Percentiles rank a stretch among this genome's conserved stretches.
Conservation (phyloP, 1,140 invertebrate species). For the Panonychus citri region DNA sequence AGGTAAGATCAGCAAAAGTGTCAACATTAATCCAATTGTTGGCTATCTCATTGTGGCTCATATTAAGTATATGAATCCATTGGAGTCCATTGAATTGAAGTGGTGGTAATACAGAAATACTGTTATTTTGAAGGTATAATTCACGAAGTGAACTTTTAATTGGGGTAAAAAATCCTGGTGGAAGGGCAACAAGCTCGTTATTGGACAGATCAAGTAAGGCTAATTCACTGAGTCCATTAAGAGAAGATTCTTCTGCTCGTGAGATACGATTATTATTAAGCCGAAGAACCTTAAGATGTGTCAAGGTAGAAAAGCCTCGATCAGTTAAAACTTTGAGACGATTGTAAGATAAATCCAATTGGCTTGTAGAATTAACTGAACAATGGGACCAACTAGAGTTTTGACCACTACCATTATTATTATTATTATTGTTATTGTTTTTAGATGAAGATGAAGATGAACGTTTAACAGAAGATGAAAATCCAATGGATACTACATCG, state of each 20-base stretch:
- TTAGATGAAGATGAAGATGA: no score
- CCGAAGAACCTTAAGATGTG: slow-evolving; percentile 30
- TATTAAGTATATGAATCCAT: slow-evolving; percentile 55
- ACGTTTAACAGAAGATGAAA: slow-evolving; percentile 27
- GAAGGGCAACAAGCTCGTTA: slow-evolving; percentile 48
- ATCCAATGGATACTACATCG: slow-evolving; percentile 43
- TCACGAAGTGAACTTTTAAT: slow-evolving; percentile 56
- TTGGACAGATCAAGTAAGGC: slow-evolving; percentile 56
- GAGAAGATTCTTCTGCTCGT: slow-evolving; percentile 48
- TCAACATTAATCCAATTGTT: slow-evolving; percentile 51
- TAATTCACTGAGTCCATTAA: slow-evolving; percentile 45
- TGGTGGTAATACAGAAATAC: slow-evolving; percentile 45
- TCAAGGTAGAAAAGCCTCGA: slow-evolving; percentile 10
- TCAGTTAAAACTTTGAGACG: slow-evolving; percentile 37
- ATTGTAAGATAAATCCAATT: slow-evolving; percentile 49
- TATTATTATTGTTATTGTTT: no score
- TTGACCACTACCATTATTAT: no score
- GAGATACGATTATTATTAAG: slow-evolving; percentile 57
- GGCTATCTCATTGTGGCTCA: slow-evolving; percentile 61
- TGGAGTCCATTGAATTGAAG: slow-evolving; percentile 50
- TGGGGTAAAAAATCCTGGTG: slow-evolving; percentile 42
- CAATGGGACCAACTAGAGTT: not conserved
- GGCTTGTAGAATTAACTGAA: slow-evolving; percentile 25
- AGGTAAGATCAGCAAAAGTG: slow-evolving; percentile 60
- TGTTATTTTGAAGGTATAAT: slow-evolving; percentile 65